Conservation (phyloP, 2,888 invertebrate species). For the Sclerodermus sp. region DNA sequence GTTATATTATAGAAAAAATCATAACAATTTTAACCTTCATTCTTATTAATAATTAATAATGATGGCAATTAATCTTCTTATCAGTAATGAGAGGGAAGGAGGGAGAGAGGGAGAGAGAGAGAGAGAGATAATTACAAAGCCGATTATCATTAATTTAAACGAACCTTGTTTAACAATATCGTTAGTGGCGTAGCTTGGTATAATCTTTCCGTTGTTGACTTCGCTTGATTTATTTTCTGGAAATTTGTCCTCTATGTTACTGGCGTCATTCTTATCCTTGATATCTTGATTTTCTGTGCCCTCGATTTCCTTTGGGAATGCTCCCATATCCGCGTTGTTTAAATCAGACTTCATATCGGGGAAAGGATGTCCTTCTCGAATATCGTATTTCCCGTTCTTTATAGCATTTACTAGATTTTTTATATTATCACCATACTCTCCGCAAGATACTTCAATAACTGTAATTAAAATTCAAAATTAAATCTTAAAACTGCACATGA, state of each 20-base stretch:
- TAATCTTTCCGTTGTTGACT: constrained; percentile 38
- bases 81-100: background rate
- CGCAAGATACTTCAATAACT: constrained; percentile 94
- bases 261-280: constrained; percentile 51
- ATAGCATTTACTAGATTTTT: constrained; percentile 82
- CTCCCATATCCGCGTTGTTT: constrained; percentile 55
- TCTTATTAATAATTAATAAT: background rate
- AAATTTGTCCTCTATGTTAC: constrained; percentile 49
- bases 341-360: constrained; percentile 63
- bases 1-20: background rate
- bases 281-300: constrained; percentile 29
- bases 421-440: constrained; percentile 92
- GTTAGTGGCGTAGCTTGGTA: constrained; percentile 44
- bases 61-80: background rate
- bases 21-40: background rate
- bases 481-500: background rate
- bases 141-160: no score
- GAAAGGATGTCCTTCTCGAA: constrained; percentile 73
- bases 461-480: constrained; percentile 14
- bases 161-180: constrained; percentile 50
- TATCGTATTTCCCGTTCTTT: constrained; percentile 80
- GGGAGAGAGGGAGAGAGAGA: background rate
- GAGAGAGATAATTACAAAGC: background rate
- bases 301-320: constrained; percentile 36
- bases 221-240: constrained; percentile 35